Conservation (phyloP, 1,140 invertebrate genomes). For the Mya arenaria region DNA sequence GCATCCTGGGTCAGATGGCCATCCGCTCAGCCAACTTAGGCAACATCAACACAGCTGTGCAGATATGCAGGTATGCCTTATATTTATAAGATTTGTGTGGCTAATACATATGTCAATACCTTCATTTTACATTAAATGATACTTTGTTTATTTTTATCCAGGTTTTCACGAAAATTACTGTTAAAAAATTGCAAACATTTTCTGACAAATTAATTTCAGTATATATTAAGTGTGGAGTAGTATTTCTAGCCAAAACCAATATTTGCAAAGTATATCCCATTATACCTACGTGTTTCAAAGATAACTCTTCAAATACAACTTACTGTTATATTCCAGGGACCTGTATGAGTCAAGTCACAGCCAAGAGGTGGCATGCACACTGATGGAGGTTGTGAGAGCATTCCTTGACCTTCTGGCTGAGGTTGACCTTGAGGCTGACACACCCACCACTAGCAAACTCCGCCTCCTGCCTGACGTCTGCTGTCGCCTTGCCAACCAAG, state of each 20-base stretch:
- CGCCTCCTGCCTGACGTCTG: constrained; percentile 61
- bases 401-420: constrained; percentile 59
- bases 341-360: constrained; percentile 64
- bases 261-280: too few relatives aligned
- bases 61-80: constrained; percentile 74
- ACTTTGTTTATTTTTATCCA: too few relatives aligned
- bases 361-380: constrained; percentile 57
- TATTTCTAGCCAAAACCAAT: too few relatives aligned
- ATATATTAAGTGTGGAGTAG: too few relatives aligned
- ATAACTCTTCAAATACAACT: not conserved
- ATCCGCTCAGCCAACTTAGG: constrained; percentile 62
- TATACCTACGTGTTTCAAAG: too few relatives aligned
- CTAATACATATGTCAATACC: too few relatives aligned
- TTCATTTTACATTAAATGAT: too few relatives aligned
- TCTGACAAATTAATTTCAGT: too few relatives aligned
- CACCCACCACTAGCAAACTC: constrained; percentile 35
- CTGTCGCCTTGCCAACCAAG: constrained; percentile 63
- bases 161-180: too few relatives aligned
- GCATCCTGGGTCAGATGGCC: constrained; percentile 65
- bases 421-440: constrained; percentile 48
- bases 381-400: constrained; percentile 64
- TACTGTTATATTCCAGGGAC: constrained; percentile 56
- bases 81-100: too few relatives aligned
- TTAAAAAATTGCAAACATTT: too few relatives aligned
- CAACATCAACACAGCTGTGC: constrained; percentile 64